Conservation (phyloP, 2,113 vertebrate genomes). For the Platichthys flesus region DNA sequence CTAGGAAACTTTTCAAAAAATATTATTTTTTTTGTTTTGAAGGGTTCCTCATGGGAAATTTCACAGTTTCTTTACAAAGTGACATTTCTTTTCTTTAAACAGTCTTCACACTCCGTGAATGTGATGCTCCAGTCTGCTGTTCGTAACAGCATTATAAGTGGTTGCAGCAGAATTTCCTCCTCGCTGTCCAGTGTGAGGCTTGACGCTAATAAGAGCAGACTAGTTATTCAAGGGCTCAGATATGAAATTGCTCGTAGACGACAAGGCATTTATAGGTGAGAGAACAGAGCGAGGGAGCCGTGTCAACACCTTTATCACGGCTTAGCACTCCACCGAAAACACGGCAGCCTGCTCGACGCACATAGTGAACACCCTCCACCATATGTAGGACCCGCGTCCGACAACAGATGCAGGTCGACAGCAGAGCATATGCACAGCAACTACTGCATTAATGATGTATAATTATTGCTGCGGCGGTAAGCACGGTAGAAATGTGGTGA, state of each 20-base stretch:
- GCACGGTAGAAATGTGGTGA: conserved; percentile 21
- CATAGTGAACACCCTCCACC: neutral
- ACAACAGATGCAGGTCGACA: conserved; percentile 61
- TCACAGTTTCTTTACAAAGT: conserved; percentile 9
- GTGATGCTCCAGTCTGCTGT: conserved; percentile 14
- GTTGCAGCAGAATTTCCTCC: conserved; percentile 11
- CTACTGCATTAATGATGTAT: conserved; percentile 54
- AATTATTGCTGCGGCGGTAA: conserved; percentile 37
- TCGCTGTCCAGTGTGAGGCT: conserved; percentile 27
- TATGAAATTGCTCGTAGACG: conserved; percentile 44
- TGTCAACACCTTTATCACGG: conserved; percentile 48
- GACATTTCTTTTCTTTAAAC: conserved; percentile 8
- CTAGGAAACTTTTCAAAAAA: neutral
- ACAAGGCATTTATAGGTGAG: conserved; percentile 55
- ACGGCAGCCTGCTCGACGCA: conserved; percentile 12
- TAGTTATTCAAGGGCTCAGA: conserved; percentile 32
- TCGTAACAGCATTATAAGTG: conserved; percentile 19
- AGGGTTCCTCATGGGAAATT: neutral
- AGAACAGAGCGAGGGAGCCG: conserved; percentile 26
- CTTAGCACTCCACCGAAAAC: conserved; percentile 29
- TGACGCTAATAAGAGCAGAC: conserved; percentile 28
- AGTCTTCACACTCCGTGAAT: conserved; percentile 10
- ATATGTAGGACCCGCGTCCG: conserved; percentile 17
- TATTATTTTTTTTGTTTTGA: neutral
- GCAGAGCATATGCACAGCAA: conserved; percentile 48